These are phyloP conservation scores for Danio jaintianensis DNA, from an alignment of 2,797 vertebrate species.

Conservation along the genomic window DNA sequence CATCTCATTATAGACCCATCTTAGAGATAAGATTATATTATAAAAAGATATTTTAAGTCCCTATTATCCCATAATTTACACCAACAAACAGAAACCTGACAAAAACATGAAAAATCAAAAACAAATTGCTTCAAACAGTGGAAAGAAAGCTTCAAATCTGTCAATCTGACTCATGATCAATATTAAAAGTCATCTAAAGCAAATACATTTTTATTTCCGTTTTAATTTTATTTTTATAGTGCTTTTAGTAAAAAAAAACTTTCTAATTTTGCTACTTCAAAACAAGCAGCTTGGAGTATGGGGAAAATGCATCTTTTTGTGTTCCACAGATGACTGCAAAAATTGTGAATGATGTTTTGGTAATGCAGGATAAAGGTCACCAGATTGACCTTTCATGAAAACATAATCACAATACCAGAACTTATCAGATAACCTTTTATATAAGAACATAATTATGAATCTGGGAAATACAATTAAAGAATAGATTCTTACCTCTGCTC, in stretches of 20 bases:
- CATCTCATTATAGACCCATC: no score
- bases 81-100: no score
- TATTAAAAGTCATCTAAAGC: neutral
- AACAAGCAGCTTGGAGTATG: neutral
- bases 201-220: neutral
- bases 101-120: no score
- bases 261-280: neutral
- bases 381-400: neutral
- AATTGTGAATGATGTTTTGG: neutral
- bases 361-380: neutral
- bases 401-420: neutral
- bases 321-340: neutral
- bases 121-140: neutral
- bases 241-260: neutral
- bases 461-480: slow-evolving; percentile 5
- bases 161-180: neutral
- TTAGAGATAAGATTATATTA: no score
- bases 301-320: neutral
- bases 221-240: no score
- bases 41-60: no score
- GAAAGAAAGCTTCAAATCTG: neutral
- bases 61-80: no score
- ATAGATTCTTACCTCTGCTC: neutral
- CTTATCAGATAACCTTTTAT: neutral
- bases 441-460: neutral